These are phyloP conservation scores for Agrypnia vestita DNA, from an alignment of 1,140 invertebrate species.

Conservation along the genomic window DNA sequence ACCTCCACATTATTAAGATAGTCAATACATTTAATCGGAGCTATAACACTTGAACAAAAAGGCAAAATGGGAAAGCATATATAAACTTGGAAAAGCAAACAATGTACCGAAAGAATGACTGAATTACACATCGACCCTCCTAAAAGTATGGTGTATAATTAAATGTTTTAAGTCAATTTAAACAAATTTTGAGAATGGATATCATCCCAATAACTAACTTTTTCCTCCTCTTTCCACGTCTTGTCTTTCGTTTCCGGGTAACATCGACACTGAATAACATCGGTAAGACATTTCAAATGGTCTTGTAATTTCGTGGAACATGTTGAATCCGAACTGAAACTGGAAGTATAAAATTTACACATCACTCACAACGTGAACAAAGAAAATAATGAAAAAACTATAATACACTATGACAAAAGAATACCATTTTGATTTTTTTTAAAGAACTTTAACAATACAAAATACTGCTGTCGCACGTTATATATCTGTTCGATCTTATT, in stretches of 20 bases:
- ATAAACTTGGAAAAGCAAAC: too few relatives aligned
- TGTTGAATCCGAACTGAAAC: conserved; percentile 87
- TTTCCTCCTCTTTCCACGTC: conserved; percentile 98
- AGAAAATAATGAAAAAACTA: conserved; percentile 20
- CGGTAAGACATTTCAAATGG: conserved; percentile 88
- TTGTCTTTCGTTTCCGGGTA: conserved; percentile 93
- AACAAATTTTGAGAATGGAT: too few relatives aligned
- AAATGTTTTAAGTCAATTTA: too few relatives aligned
- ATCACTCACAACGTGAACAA: conserved; percentile 4
- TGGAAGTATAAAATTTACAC: conserved; percentile 62
- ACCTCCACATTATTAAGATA: too few relatives aligned
- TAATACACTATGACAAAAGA: not conserved
- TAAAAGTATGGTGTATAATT: too few relatives aligned
- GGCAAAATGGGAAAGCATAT: too few relatives aligned
- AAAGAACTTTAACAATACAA: not conserved
- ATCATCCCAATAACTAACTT: conserved; percentile 77
- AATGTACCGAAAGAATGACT: too few relatives aligned
- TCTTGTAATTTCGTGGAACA: conserved; percentile 87
- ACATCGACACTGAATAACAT: conserved; percentile 97
- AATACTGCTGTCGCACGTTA: not conserved
- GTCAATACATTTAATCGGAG: too few relatives aligned
- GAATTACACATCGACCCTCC: too few relatives aligned
- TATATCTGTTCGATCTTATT: not conserved
- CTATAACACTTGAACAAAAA: too few relatives aligned
- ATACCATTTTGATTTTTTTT: conserved; percentile 13